phyloP scores from a whole-genome alignment of 1,140 invertebrate genomes.

The Pentalonia nigronervosa region DNA sequence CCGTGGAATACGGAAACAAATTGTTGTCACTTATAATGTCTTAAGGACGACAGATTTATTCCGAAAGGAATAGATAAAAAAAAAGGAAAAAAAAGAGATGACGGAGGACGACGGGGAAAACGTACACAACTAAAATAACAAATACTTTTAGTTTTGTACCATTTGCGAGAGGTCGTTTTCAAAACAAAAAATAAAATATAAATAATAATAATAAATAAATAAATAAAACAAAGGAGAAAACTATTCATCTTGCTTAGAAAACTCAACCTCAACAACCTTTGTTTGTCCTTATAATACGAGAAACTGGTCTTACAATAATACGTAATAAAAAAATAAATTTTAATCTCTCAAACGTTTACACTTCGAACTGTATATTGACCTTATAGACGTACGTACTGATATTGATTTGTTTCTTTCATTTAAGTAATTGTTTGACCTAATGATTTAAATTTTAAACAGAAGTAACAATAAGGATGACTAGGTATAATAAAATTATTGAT shows the following conservation, averaged over 20 bases:
- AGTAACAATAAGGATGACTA: neutral
- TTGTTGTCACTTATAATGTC: conserved; percentile 49
- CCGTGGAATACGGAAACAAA: conserved; percentile 52
- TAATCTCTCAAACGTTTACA: neutral
- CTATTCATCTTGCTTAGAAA: neutral
- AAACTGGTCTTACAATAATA: neutral
- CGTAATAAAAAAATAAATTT: neutral
- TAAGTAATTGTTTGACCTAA: neutral
- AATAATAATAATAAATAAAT: conserved; percentile 29
- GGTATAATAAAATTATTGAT: neutral
- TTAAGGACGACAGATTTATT: conserved; percentile 40
- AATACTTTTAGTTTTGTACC: conserved; percentile 33
- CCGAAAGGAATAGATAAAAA: conserved; percentile 23
- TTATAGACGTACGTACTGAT: neutral
- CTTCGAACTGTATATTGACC: too few species aligned
- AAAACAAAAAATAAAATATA: neutral
- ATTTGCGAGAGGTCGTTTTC: conserved; percentile 7
- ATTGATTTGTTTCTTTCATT: neutral
- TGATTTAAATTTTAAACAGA: neutral
- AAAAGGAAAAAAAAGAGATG: conserved; percentile 7
- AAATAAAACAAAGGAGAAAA: neutral
- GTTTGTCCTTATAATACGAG: neutral
- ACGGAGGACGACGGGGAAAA: neutral
- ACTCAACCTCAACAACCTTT: neutral
- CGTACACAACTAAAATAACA: conserved; percentile 35